Base-by-base conservation (phyloP, 2,888 invertebrate species). In the Diogma glabrata region DNA sequence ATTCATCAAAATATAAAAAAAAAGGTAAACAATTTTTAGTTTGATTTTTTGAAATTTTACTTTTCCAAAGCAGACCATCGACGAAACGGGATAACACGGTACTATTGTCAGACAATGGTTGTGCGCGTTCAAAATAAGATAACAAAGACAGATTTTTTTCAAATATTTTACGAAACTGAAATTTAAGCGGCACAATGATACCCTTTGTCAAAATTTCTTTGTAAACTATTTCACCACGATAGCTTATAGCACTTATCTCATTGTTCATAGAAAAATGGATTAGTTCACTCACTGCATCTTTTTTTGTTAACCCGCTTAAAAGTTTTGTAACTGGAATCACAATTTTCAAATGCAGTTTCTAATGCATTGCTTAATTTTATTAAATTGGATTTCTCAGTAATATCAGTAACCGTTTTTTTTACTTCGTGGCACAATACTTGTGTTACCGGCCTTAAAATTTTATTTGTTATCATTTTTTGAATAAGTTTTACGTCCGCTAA, bases 1-100 rank as follows among this genome's bases (percentile, higher is more conserved):
- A 24, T 14, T 52, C 52, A 24, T 52, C 52, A 14, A 38, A 22
- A 12, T 46, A 53, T 23, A 53, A 36, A 22, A 40, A 40, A 40
- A 10, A 40, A 9, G 40, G 40, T 20, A 40, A 1, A 19, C 40
- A 40, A 10, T 20, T 40, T 19, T 40, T 22, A 40, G n/a, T 7
- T 10, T 2, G 33, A 33, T 33, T 14, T 33, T 33, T 33, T 16
- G 16, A 3, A 14, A 14, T 33, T 33, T 33, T 33, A 7, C 16
- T 33, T 33, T 33, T 6, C 33, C 33, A 33, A 14, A 33, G 16
- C 4, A 14, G 4, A 4, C 40, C 40, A 12, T 40, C 40, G 40
- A 3, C 8, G 20, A 40, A 40, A 19, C n/a, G 17, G 2, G 40
- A 40, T 12, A 40, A n/a, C n/a, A n/a, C n/a, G n/a, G n/a, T n/a